These are phyloP conservation scores for Drosophila cardini DNA, from an alignment of 1,140 invertebrate species.

Conservation along the genomic window DNA sequence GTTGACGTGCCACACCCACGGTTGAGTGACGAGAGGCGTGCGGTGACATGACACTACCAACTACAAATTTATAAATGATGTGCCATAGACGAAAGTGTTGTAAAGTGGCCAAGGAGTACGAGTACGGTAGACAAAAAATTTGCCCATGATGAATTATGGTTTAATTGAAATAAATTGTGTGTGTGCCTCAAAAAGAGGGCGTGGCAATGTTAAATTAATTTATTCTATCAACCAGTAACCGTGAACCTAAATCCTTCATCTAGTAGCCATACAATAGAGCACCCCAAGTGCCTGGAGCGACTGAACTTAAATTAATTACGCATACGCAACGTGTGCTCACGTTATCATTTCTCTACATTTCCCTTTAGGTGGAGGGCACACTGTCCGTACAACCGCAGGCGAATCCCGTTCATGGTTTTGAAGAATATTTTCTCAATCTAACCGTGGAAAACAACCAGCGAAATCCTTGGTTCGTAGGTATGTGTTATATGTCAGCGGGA, in stretches of 20 bases:
- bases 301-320: constrained; percentile 58
- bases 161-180: constrained; percentile 82
- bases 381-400: constrained; percentile 96
- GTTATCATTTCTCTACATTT: constrained; percentile 19
- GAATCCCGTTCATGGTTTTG: constrained; percentile 93
- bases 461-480: constrained; percentile 97
- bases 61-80: constrained; percentile 73
- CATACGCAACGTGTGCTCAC: constrained; percentile 47
- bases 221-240: constrained; percentile 9
- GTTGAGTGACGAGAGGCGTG: constrained; percentile 31
- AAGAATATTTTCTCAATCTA: constrained; percentile 94
- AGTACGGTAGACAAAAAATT: constrained; percentile 23
- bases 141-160: constrained; percentile 72
- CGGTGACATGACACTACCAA: constrained; percentile 55
- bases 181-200: constrained; percentile 20
- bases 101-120: background rate
- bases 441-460: constrained; percentile 94
- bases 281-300: constrained; percentile 5
- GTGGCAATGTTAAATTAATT: constrained; percentile 63
- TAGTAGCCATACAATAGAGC: background rate
- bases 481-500: constrained; percentile 81
- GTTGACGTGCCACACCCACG: constrained; percentile 43
- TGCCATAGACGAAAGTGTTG: constrained; percentile 1
- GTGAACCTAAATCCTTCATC: background rate
- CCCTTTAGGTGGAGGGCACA: constrained; percentile 90